Evolutionary conservation across 2,113 vertebrate species (phyloP).

Genomic region (Mystacornis crossleyi): DNA sequence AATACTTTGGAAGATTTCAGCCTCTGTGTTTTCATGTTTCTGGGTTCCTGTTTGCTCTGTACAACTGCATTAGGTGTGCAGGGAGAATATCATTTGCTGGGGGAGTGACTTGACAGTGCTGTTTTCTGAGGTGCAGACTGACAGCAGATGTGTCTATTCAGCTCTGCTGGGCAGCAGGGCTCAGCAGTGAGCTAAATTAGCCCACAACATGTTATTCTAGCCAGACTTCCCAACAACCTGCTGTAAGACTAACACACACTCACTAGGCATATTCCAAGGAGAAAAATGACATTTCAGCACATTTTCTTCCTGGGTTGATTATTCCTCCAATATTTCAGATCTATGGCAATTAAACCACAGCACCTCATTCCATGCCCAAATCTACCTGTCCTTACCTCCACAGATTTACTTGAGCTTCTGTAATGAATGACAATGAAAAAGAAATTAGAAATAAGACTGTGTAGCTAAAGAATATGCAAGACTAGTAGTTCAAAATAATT

Average conservation of each 20-base stretch:
- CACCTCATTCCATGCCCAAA: background rate
- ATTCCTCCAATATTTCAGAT: background rate
- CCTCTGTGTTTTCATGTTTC: background rate
- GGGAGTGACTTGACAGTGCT: background rate
- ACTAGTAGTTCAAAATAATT: background rate
- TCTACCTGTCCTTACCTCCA: background rate
- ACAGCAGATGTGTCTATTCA: slow-evolving; percentile 22
- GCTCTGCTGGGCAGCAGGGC: slow-evolving; percentile 15
- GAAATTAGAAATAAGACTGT: background rate
- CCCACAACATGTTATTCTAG: background rate
- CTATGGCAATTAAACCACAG: background rate
- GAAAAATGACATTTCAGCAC: background rate
- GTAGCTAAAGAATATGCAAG: background rate
- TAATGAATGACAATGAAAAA: background rate
- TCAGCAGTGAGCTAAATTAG: slow-evolving; percentile 30
- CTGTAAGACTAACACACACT: background rate
- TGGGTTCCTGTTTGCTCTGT: background rate
- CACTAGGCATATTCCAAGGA: background rate
- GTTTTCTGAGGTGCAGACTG: background rate
- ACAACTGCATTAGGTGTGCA: background rate
- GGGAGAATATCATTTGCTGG: background rate
- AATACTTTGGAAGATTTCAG: background rate
- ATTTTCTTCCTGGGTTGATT: background rate
- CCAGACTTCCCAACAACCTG: background rate
- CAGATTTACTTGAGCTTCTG: background rate